Evolutionary conservation across 2,888 invertebrate species (phyloP).

Genomic region (Drosophila paramelanica): DNA sequence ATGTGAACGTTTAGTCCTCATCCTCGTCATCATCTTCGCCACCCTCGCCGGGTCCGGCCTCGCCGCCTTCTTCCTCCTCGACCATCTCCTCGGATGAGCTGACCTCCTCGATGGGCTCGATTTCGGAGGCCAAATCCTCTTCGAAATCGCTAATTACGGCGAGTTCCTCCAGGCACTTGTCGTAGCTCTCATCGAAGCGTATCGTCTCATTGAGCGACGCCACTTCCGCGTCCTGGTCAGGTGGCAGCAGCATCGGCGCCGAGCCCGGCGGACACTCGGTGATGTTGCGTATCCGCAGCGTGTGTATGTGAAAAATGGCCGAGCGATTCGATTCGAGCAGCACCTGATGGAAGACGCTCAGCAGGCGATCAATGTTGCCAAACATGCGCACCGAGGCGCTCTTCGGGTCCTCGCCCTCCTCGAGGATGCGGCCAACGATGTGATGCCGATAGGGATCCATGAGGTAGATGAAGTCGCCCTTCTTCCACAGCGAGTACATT

Average conservation of each 20-base stretch:
- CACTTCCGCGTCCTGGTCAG: constrained; percentile 66
- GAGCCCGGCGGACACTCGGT: constrained; percentile 68
- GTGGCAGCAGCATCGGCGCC: constrained; percentile 59
- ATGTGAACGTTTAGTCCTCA: constrained; percentile 31
- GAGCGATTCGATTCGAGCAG: constrained; percentile 80
- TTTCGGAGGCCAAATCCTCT: constrained; percentile 75
- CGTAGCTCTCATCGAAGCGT: constrained; percentile 76
- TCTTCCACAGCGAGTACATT: constrained; percentile 82
- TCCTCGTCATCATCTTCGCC: constrained; percentile 54
- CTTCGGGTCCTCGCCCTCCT: constrained; percentile 67
- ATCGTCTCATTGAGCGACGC: constrained; percentile 78
- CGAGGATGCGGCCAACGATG: constrained; percentile 68
- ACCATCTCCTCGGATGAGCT: constrained; percentile 73
- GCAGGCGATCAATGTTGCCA: constrained; percentile 71
- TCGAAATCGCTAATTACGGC: constrained; percentile 78
- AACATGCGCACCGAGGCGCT: constrained; percentile 82
- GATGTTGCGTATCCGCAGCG: constrained; percentile 63
- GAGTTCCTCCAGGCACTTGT: constrained; percentile 71
- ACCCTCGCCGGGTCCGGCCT: constrained; percentile 50
- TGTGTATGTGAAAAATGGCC: constrained; percentile 76
- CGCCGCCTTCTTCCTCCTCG: constrained; percentile 71
- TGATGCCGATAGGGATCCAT: constrained; percentile 83
- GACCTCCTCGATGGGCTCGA: constrained; percentile 67
- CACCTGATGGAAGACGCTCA: constrained; percentile 80
- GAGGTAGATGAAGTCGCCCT: constrained; percentile 77